Base-by-base conservation (phyloP, 2,113 vertebrate species). In the Tympanuchus pallidicinctus region DNA sequence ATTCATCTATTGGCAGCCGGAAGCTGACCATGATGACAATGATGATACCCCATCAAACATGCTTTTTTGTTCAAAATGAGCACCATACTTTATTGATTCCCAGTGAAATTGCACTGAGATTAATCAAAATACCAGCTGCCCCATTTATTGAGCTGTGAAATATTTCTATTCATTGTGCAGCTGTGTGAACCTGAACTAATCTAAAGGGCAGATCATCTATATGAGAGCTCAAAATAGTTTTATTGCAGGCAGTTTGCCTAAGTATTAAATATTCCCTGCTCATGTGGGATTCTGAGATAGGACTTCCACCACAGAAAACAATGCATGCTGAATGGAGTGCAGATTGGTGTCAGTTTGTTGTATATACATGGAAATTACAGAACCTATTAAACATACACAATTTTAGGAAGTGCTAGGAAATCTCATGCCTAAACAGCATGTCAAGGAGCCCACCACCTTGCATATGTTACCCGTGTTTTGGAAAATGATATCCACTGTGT, bases 131-230 rank as follows among this genome's bases (percentile, higher is more conserved):
- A 94, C 79, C 76, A 95, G 75, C 90, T 96, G 73, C 72, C 66
- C 82, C 85, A 88, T 80, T 89, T 91, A 82, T 42, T 43, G 67
- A 88, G 83, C 79, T 95, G 74, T 87, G 83, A 91, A 96, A 94
- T 82, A 85, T 82, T 97, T 95, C 74, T 82, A 74, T 88, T 91
- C 6, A 34, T 38, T 76, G 40, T 88, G 57, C 66, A 95, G 79
- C 81, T 96, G 59, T 89, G 74, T 95, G 95, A 91, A 96, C 92
- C 83, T 88, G 91, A 94, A 83, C 80, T 94, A 94, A 96, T 88
- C 76, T 91, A 94, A 91, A 79, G 78, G 92, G 69, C 93, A 88
- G 72, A 90, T 93, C 66, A 84, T 63, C 72, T 93, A 66, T 45
- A 78, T 89, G 74, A 96, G 92, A 95, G 71, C 85, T 89, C 52